Evolutionary conservation across 2,113 vertebrate genomes (phyloP), one percentile per base, ranked within the genome.

Genomic region (Piaya cayana): DNA sequence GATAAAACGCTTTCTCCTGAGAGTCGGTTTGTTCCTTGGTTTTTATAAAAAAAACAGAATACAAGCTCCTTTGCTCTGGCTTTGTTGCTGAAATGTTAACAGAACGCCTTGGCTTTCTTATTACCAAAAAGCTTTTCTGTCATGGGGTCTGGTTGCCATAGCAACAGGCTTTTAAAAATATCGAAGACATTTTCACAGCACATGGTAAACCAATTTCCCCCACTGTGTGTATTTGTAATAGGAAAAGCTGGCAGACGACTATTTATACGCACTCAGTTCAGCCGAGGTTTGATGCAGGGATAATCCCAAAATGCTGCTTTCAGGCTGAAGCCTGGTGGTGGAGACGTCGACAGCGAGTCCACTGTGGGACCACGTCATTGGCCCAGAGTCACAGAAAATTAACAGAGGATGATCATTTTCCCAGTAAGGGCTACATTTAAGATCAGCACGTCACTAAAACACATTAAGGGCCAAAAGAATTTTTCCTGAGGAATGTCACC

Each of bases 141-240:
- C 83, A 86, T 32, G 53, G 90, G 94, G 92, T 78, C 82, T 1
- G 1, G 92, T 90, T 95, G 69, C 88, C 74, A 68, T 52, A 95
- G 90, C 82, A 93, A 96, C 90, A 42, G 53, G 69, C 76, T 88
- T 68, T 93, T 86, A 78, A 94, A 94, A 95, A 96, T 90, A 96
- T n/a, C 87, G 60, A 81, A 77, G 79, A 91, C 50, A 86, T 74
- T 62, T 89, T 83, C 63, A 88, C 63, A 88, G 93, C 82, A 75
- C 90, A 86, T 60, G 68, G 70, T 88, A 93, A 95, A 92, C 14
- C 90, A 19, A 92, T 96, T 89, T 91, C 80, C 43, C 79, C 59
- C 93, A 81, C 82, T 26, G 47, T 43, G 81, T 47, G 9, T 53
- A 39, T 26, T 45, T 95, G 86, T 42, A 77, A 78, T 5, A 60